A percentile compares a stretch with the other conserved stretches of the same genome.
phyloP scores from a whole-genome alignment of 2,797 vertebrate genomes.

The Chlorospingus flavigularis region DNA sequence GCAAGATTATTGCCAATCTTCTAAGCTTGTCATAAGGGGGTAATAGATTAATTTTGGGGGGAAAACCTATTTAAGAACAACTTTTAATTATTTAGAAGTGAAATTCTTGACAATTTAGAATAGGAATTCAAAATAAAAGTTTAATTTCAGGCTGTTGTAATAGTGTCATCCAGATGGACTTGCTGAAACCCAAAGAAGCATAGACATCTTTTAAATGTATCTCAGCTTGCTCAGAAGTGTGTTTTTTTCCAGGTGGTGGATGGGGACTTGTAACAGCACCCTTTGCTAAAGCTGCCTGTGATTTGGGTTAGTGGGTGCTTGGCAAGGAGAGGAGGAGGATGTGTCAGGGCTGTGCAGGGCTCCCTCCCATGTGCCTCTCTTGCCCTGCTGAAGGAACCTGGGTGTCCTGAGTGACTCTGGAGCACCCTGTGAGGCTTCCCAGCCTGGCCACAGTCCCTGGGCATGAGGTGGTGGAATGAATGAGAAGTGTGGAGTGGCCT shows the following conservation, averaged over 20 bases:
- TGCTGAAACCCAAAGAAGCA: not conserved
- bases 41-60: not conserved
- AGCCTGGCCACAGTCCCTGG: not conserved
- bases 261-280: not conserved
- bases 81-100: not conserved
- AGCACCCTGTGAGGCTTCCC: not conserved
- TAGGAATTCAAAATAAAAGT: not conserved
- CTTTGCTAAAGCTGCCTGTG: not conserved
- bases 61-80: not conserved
- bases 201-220: not conserved
- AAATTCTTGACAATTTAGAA: not conserved
- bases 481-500: not conserved
- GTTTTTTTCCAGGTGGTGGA: not conserved
- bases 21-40: not conserved
- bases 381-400: not conserved
- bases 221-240: not conserved
- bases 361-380: accelerated
- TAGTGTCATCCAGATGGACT: not conserved
- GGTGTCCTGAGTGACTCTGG: not conserved
- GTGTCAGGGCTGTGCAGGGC: not conserved
- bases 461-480: accelerated
- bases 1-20: not conserved
- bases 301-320: not conserved
- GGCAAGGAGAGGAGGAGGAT: not conserved
- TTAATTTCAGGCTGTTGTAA: not conserved